These are phyloP conservation scores for Periophthalmus magnuspinnatus DNA, from an alignment of 2,797 vertebrate genomes.

Conservation along the genomic window DNA sequence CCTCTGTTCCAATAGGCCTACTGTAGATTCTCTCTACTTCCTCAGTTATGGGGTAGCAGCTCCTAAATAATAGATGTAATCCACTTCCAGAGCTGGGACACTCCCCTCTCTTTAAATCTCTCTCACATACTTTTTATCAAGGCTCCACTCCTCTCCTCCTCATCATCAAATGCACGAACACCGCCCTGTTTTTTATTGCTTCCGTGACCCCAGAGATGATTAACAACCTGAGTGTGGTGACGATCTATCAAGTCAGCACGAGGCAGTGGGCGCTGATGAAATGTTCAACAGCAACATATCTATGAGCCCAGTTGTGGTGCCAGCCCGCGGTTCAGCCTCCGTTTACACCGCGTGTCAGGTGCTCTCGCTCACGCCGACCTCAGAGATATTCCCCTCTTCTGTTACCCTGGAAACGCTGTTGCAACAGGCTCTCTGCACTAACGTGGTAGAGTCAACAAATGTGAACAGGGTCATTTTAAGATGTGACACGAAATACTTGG, in stretches of 20 bases:
- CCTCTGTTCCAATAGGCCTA: background rate
- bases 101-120: conserved; percentile 56
- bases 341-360: conserved; percentile 47
- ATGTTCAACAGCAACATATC: conserved; percentile 44
- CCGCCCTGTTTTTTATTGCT: conserved; percentile 51
- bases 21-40: conserved; percentile 19
- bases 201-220: conserved; percentile 56
- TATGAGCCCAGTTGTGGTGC: conserved; percentile 1
- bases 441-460: conserved; percentile 35
- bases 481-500: background rate
- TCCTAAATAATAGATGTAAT: conserved; percentile 72
- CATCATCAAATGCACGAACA: conserved; percentile 45
- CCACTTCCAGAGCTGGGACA: conserved; percentile 51
- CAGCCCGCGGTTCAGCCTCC: conserved; percentile 44
- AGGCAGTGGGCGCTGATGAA: conserved; percentile 54
- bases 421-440: conserved; percentile 65
- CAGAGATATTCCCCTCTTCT: conserved; percentile 71
- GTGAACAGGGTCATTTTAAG: conserved; percentile 21
- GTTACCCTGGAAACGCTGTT: conserved; percentile 88
- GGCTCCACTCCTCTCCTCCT: conserved; percentile 40
- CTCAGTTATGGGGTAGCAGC: conserved; percentile 33
- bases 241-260: conserved; percentile 53
- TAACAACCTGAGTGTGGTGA: conserved; percentile 50
- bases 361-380: conserved; percentile 76
- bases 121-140: conserved; percentile 48